A percentile compares a stretch with the other conserved stretches of the same genome.
phyloP scores from a whole-genome alignment of 2,888 invertebrate species.

The Melanargia galathea region DNA sequence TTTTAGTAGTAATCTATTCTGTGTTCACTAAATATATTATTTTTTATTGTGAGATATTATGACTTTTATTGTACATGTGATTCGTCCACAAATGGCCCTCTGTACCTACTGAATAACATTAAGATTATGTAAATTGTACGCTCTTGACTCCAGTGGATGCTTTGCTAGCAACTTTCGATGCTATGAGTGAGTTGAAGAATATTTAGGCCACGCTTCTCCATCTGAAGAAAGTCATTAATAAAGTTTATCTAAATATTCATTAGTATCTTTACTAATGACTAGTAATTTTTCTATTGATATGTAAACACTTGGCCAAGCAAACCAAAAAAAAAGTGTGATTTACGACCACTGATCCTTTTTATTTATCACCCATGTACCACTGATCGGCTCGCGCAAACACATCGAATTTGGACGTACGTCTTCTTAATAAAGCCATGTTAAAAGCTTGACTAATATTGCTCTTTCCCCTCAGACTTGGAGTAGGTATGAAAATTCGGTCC shows the following conservation, averaged over 20 bases:
- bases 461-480: too few species aligned
- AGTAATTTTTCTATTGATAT: neutral
- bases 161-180: neutral
- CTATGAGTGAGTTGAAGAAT: neutral
- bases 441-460: too few species aligned
- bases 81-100: too few species aligned
- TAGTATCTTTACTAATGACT: neutral
- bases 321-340: slow-evolving; percentile 50
- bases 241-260: neutral
- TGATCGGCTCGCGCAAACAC: too few species aligned
- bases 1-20: too few species aligned
- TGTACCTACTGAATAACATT: too few species aligned
- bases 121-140: too few species aligned
- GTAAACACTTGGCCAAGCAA: slow-evolving; percentile 31
- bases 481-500: too few species aligned
- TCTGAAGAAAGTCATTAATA: neutral
- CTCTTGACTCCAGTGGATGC: neutral
- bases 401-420: neutral
- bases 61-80: too few species aligned
- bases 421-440: too few species aligned
- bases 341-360: slow-evolving; percentile 62
- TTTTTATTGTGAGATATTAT: too few species aligned
- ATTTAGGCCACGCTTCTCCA: neutral
- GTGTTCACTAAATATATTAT: too few species aligned
- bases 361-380: slow-evolving; percentile 61